These are phyloP conservation scores for Drosophila rhopaloa DNA, from an alignment of 1,140 invertebrate genomes.

Conservation along the genomic window DNA sequence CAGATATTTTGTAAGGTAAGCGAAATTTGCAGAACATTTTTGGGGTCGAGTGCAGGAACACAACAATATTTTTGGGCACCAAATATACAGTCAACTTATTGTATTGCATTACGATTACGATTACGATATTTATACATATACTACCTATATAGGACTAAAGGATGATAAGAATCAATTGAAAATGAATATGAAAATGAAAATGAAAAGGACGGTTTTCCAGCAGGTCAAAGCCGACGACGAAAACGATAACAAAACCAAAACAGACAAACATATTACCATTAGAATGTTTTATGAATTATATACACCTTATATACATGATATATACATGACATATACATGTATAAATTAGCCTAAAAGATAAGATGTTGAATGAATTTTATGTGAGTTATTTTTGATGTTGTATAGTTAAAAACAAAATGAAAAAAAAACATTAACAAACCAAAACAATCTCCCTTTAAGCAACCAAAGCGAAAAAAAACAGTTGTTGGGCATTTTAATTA, in stretches of 20 bases:
- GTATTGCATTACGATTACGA: constrained; percentile 50
- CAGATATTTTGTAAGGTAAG: constrained; percentile 31
- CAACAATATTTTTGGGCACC: constrained; percentile 82
- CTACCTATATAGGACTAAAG: constrained; percentile 42
- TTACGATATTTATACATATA: constrained; percentile 47
- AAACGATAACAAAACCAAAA: constrained; percentile 24
- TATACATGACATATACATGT: constrained; percentile 52
- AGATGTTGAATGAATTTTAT: constrained; percentile 79
- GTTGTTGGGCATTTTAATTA: constrained; percentile 64
- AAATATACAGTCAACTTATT: constrained; percentile 70
- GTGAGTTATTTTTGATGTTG: constrained; percentile 79
- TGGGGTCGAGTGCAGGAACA: constrained; percentile 44
- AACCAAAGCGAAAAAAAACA: constrained; percentile 37
- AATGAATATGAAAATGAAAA: constrained; percentile 8
- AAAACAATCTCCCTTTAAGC: constrained; percentile 44
- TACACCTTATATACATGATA: constrained; percentile 69
- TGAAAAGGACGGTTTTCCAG: constrained; percentile 59
- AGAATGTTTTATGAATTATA: constrained; percentile 81
- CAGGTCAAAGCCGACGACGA: constrained; percentile 19
- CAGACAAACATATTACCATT: constrained; percentile 66
- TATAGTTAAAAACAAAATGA: constrained; percentile 58
- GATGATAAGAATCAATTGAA: constrained; percentile 42
- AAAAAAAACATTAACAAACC: constrained; percentile 35
- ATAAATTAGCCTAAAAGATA: constrained; percentile 46
- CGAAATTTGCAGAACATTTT: constrained; percentile 34